A percentile compares a stretch with the other conserved stretches of the same genome.
phyloP scores from a whole-genome alignment of 1,140 invertebrate genomes.

The Polypedilum vanderplanki region DNA sequence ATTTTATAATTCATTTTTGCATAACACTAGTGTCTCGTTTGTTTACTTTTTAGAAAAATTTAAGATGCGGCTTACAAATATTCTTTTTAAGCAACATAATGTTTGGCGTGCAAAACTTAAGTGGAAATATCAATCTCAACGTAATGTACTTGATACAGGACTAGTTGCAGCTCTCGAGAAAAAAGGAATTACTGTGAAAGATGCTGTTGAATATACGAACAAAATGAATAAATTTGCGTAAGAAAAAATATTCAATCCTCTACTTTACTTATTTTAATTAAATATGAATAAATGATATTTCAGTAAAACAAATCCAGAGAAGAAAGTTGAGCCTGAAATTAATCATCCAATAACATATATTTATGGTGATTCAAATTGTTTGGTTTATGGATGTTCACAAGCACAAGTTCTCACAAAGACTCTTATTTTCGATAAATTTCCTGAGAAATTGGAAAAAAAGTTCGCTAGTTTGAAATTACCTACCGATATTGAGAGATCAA shows the following conservation, averaged over 20 bases:
- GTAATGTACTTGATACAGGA: conserved; percentile 47
- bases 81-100: conserved; percentile 57
- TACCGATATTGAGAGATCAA: conserved; percentile 48
- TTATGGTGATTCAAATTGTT: conserved; percentile 54
- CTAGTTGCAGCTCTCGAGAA: conserved; percentile 47
- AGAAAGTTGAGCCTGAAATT: neutral
- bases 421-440: conserved; percentile 55
- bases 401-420: conserved; percentile 69
- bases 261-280: conserved; percentile 6
- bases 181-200: conserved; percentile 48
- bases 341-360: conserved; percentile 43
- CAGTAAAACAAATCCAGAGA: neutral
- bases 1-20: neutral
- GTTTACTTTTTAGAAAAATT: neutral
- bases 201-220: conserved; percentile 49
- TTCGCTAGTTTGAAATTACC: conserved; percentile 46
- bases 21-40: neutral
- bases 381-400: conserved; percentile 64
- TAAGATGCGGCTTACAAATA: conserved; percentile 57
- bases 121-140: conserved; percentile 57
- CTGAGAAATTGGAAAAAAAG: conserved; percentile 49
- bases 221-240: conserved; percentile 40
- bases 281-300: conserved; percentile 12
- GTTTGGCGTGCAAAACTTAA: conserved; percentile 58
- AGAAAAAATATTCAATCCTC: conserved; percentile 33